Conservation (phyloP, 35 echinoderm and acorn worm genomes). For the Apostichopus californicus region DNA sequence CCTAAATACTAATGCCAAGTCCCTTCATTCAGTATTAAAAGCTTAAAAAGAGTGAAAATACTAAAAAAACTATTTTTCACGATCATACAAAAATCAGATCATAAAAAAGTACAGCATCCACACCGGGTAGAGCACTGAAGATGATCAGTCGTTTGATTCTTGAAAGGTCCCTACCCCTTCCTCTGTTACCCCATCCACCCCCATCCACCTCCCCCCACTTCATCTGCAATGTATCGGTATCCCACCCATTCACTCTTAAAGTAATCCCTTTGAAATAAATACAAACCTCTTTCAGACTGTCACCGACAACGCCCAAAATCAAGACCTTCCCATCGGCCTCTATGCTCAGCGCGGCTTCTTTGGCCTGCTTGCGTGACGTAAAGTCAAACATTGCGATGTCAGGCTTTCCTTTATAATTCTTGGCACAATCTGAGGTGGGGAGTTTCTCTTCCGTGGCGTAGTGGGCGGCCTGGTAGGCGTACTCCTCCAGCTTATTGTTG, state of each 20-base stretch:
- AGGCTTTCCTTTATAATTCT: conserved; percentile 38
- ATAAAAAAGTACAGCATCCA: no score
- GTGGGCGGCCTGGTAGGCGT: conserved; percentile 33
- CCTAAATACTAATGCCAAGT: no score
- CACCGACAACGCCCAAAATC: conserved; percentile 42
- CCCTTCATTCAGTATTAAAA: no score
- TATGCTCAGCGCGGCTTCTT: not conserved
- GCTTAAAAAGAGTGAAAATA: no score
- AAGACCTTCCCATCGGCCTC: conserved; percentile 15
- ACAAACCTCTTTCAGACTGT: conserved; percentile 49
- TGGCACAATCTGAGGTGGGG: conserved; percentile 26
- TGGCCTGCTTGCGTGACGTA: conserved; percentile 38
- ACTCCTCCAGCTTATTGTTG: conserved; percentile 38
- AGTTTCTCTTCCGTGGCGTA: conserved; percentile 54
- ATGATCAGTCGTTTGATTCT: no score
- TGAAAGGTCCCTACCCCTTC: no score
- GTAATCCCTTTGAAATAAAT: not conserved
- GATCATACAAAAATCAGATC: no score
- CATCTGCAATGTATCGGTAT: not conserved
- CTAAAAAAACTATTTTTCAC: no score
- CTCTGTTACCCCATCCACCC: no score
- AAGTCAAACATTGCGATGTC: conserved; percentile 68
- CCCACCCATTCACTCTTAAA: not conserved
- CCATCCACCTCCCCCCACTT: no score
- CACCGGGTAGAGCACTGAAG: no score